A percentile compares a stretch with the other conserved stretches of the same genome.
Evolutionary conservation across 30 jellyfish, hydroid and myxozoan species (phyloP).

Genomic region (Hydractinia symbiolongicarpus): DNA sequence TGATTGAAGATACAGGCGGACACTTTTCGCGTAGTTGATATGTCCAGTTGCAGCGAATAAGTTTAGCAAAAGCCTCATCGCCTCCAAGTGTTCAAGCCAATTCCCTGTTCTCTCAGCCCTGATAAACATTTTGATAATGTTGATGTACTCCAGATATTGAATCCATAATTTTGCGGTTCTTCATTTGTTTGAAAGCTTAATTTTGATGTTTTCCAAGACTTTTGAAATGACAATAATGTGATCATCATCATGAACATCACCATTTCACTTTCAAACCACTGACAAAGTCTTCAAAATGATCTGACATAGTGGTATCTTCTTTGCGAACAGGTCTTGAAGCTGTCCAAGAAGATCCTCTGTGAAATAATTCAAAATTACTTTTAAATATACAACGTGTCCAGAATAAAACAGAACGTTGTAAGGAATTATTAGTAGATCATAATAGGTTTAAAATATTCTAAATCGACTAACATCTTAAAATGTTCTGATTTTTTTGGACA

Average conservation of each 20-base stretch:
- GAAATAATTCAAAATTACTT: neutral
- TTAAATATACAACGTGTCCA: neutral
- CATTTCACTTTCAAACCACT: constrained; percentile 2
- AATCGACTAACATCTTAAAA: too few relatives aligned
- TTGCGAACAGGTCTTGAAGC: constrained; percentile 15
- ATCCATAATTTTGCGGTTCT: constrained; percentile 43
- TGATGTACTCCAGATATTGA: constrained; percentile 30
- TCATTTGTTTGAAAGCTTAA: too few relatives aligned
- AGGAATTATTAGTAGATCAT: too few relatives aligned
- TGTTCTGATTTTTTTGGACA: too few relatives aligned
- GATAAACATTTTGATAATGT: constrained; percentile 26
- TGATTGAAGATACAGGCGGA: constrained; percentile 34
- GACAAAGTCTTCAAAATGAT: neutral
- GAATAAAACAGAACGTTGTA: too few relatives aligned
- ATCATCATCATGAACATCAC: too few relatives aligned
- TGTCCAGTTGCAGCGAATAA: constrained; percentile 48
- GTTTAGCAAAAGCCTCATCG: constrained; percentile 32
- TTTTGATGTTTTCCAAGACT: too few relatives aligned
- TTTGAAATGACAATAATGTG: too few relatives aligned
- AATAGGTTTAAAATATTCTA: too few relatives aligned
- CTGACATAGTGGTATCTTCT: constrained; percentile 13
- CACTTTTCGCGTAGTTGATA: constrained; percentile 42
- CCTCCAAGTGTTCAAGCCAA: constrained; percentile 36
- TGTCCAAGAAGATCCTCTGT: constrained; percentile 5
- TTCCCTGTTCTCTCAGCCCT: constrained; percentile 50